Percentiles rank a stretch among this genome's conserved stretches.
These are phyloP conservation scores for Siniperca knerii DNA, from an alignment of 2,113 vertebrate genomes.

Conservation along the genomic window DNA sequence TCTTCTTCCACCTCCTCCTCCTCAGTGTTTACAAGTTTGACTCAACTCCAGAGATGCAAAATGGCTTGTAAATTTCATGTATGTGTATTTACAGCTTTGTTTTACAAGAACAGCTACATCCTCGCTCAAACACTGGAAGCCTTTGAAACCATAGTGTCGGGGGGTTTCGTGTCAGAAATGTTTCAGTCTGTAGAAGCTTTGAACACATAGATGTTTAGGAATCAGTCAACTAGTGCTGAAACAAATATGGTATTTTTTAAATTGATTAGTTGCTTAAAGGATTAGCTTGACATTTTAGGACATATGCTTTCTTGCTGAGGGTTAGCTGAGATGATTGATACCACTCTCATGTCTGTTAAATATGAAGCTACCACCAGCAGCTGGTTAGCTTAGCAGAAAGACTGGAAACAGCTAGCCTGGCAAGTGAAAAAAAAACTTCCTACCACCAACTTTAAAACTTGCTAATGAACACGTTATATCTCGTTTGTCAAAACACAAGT, in stretches of 20 bases:
- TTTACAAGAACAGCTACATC: slow-evolving; percentile 64
- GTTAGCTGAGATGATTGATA: not conserved
- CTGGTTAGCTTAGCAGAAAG: not conserved
- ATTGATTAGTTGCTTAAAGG: slow-evolving; percentile 6
- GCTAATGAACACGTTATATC: not conserved
- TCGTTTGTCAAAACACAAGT: not conserved
- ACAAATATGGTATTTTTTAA: not conserved
- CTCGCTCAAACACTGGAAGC: slow-evolving; percentile 11
- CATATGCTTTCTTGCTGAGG: no score
- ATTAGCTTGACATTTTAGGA: not conserved
- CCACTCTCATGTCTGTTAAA: not conserved
- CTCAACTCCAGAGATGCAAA: slow-evolving; percentile 59
- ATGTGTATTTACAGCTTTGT: slow-evolving; percentile 55
- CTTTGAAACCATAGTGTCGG: slow-evolving; percentile 17
- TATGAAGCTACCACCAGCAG: not conserved
- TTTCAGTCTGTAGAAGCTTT: not conserved
- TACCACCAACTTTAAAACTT: not conserved
- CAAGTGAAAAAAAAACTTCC: not conserved
- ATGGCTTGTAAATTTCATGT: slow-evolving; percentile 59
- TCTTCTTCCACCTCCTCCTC: not conserved
- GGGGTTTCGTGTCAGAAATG: not conserved
- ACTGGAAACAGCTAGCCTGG: not conserved
- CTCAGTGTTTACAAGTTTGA: slow-evolving; percentile 63
- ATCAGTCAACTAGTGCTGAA: not conserved
- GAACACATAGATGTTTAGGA: not conserved